Evolutionary conservation across 2,888 invertebrate genomes (phyloP), one percentile per base, ranked within the genome.

Genomic region (Dolomedes plantarius): DNA sequence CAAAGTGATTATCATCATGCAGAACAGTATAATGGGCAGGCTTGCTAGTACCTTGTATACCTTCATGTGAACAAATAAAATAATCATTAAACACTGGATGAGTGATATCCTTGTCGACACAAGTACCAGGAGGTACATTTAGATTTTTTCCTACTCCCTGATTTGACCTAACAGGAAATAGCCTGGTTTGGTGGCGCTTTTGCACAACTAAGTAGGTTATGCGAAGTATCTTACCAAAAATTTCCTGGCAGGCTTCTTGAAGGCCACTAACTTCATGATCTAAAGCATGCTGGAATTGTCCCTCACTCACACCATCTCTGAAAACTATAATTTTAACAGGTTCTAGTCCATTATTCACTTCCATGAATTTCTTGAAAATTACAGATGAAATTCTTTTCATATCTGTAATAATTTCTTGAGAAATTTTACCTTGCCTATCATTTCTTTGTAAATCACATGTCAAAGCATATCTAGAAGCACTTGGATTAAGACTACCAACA

Each of bases 171-270:
- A 50, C 56, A 13, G 89, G 89, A 27, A 74, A 64, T 62, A 29
- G 91, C 90, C 98, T 94, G 0, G 98, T 97, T 90, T 99, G 98
- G 92, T 99, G 99, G 0, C 98, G 93, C 91, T 99, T 99, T 91
- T 99, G 98, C 0, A 99, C 98, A 11, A 98, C 95, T 56, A 98
- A 92, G 91, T 98, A 98, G 39, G 98, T 95, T 29, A 98, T 27
- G 27, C 74, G 74, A 0, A 39, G 6, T 1, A 31, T 11, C 1
- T 23, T 36, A 13, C 28, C 39, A 39, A 23, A 28, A 16, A 74
- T 16, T 9, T 32, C 27, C 27, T 0, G 5, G n/a, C 74, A 74
- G 9, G 74, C 74, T 23, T 62, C 9, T n/a, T 64, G 64, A 27
- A 74, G 27, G 27, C 31, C 28, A 13, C 56, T 74, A 13, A 74